Conservation (phyloP, 2,797 vertebrate species). For the Gymnoscopelus braueri region DNA sequence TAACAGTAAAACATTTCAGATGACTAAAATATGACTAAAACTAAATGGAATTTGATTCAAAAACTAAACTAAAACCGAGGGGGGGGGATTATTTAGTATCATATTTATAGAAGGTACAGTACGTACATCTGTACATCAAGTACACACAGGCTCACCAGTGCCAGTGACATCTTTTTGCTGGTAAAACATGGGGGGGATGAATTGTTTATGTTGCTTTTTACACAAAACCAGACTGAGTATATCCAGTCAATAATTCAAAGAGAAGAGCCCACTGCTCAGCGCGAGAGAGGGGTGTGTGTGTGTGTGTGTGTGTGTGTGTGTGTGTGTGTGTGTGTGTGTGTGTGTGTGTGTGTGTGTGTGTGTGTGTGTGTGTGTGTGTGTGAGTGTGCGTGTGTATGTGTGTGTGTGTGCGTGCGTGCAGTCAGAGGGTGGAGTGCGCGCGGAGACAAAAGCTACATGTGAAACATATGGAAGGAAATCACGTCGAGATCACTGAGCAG, state of each 20-base stretch:
- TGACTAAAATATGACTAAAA: no score
- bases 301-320: slow-evolving; percentile 20
- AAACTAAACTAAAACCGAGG: no score
- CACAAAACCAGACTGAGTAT: slow-evolving; percentile 47
- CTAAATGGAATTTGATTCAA: no score
- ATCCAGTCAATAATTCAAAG: slow-evolving; percentile 10
- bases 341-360: not conserved
- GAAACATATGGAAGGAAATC: slow-evolving; percentile 85
- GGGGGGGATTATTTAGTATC: no score
- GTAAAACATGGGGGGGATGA: slow-evolving; percentile 77
- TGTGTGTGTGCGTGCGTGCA: not conserved
- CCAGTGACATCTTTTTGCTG: slow-evolving; percentile 74
- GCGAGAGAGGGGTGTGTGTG: not conserved
- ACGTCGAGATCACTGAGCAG: slow-evolving; percentile 86
- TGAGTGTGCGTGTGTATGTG: slow-evolving; percentile 7
- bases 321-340: not conserved
- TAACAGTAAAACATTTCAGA: no score
- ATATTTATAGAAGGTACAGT: no score
- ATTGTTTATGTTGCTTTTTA: slow-evolving; percentile 83
- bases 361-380: slow-evolving; percentile 4
- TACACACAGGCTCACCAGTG: slow-evolving; percentile 22
- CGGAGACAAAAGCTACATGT: slow-evolving; percentile 85
- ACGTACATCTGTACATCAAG: no score
- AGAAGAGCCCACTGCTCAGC: not conserved
- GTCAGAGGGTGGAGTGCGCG: slow-evolving; percentile 57